Evolutionary conservation across 2,888 invertebrate genomes (phyloP).

Genomic region (Watsonalla binaria): DNA sequence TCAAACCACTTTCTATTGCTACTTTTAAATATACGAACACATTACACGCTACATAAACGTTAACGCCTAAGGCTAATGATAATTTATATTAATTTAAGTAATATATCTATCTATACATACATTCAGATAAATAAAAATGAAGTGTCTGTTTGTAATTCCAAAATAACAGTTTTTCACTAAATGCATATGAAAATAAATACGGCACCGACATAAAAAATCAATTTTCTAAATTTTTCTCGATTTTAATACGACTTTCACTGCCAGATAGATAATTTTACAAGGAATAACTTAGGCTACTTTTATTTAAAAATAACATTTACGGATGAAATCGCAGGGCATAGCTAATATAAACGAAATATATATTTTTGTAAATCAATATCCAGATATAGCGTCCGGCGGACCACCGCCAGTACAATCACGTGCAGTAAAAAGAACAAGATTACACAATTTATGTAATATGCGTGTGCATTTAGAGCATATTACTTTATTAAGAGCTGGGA

Average conservation of each 20-base stretch:
- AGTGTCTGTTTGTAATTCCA: too few species aligned
- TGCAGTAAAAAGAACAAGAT: conserved; percentile 69
- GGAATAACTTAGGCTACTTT: too few species aligned
- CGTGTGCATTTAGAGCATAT: conserved; percentile 75
- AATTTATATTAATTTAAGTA: conserved; percentile 34
- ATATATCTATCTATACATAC: too few species aligned
- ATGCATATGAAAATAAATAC: conserved; percentile 49
- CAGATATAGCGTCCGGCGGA: conserved; percentile 58
- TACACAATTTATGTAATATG: conserved; percentile 73
- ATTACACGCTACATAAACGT: conserved; percentile 19
- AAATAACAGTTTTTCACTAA: too few species aligned
- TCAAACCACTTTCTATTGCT: conserved; percentile 7
- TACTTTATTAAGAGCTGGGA: conserved; percentile 74
- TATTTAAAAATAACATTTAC: too few species aligned
- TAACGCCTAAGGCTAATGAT: conserved; percentile 53
- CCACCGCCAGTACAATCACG: conserved; percentile 73
- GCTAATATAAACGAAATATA: too few species aligned
- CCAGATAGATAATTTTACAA: too few species aligned
- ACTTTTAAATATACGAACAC: not conserved
- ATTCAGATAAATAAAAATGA: too few species aligned
- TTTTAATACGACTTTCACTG: too few species aligned
- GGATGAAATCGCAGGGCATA: too few species aligned
- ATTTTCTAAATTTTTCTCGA: conserved; percentile 73
- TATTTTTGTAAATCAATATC: conserved; percentile 64
- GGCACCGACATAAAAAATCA: conserved; percentile 46